phyloP scores from a whole-genome alignment of 2,888 invertebrate genomes.

The Scaptomyza parva region DNA sequence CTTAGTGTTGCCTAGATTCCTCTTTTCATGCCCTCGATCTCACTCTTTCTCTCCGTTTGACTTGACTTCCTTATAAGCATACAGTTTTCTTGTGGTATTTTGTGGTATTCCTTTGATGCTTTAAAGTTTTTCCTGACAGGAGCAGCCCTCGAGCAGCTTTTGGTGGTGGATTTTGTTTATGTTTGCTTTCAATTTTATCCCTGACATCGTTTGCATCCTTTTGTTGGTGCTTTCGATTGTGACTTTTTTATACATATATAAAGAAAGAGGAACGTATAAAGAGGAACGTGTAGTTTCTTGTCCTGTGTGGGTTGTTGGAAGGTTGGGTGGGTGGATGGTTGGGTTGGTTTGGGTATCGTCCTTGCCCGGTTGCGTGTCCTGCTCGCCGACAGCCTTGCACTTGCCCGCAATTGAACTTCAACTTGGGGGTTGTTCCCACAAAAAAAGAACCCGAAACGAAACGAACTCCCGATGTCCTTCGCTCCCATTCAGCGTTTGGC shows the following conservation, averaged over 20 bases:
- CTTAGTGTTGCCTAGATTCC: slow-evolving; percentile 19
- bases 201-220: slow-evolving; percentile 61
- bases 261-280: not conserved
- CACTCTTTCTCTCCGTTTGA: not conserved
- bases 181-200: slow-evolving; percentile 74
- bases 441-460: not conserved
- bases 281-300: slow-evolving; percentile 10
- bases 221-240: slow-evolving; percentile 58
- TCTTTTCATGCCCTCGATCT: not conserved
- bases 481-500: slow-evolving; percentile 46
- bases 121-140: slow-evolving; percentile 14
- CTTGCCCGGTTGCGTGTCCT: slow-evolving; percentile 49
- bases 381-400: slow-evolving; percentile 62
- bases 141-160: slow-evolving; percentile 3
- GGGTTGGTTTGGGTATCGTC: slow-evolving; percentile 30
- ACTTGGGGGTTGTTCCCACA: slow-evolving; percentile 63
- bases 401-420: slow-evolving; percentile 73
- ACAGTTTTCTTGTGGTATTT: not conserved
- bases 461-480: not conserved
- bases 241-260: slow-evolving; percentile 11
- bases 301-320: slow-evolving; percentile 13
- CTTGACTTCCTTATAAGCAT: slow-evolving; percentile 13
- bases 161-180: slow-evolving; percentile 54
- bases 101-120: not conserved
- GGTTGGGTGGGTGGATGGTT: not conserved